Evolutionary conservation across 2,888 invertebrate species (phyloP).

Genomic region (Polylopha cassiicola): DNA sequence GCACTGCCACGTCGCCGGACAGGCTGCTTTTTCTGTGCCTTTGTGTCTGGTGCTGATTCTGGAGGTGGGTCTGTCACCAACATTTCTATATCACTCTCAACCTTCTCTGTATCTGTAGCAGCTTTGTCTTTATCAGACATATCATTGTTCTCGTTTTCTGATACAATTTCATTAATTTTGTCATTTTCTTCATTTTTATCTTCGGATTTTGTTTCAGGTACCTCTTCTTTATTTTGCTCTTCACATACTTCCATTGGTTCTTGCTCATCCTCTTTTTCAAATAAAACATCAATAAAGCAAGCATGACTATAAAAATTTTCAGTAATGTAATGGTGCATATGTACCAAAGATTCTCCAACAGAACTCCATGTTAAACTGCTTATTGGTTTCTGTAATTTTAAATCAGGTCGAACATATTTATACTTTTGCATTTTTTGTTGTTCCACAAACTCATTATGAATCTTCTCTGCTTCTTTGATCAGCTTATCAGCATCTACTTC

Average conservation of each 20-base stretch:
- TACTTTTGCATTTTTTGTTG: slow-evolving; percentile 71
- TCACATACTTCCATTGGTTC: slow-evolving; percentile 57
- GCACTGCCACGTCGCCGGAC: slow-evolving; percentile 84
- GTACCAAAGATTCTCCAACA: slow-evolving; percentile 80
- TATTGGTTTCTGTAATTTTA: slow-evolving; percentile 78
- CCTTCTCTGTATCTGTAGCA: slow-evolving; percentile 54
- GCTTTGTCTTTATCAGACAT: slow-evolving; percentile 63
- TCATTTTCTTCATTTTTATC: slow-evolving; percentile 39
- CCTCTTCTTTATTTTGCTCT: slow-evolving; percentile 44
- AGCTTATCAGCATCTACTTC: slow-evolving; percentile 72
- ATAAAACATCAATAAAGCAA: slow-evolving; percentile 56
- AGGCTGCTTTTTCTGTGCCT: slow-evolving; percentile 66
- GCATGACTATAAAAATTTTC: slow-evolving; percentile 79
- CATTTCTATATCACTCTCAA: slow-evolving; percentile 56
- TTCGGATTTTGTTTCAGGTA: slow-evolving; percentile 42
- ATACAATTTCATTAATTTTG: slow-evolving; percentile 46
- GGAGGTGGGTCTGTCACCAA: slow-evolving; percentile 35
- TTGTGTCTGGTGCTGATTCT: slow-evolving; percentile 48
- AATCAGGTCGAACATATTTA: slow-evolving; percentile 71
- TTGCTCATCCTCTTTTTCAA: slow-evolving; percentile 45
- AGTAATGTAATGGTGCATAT: slow-evolving; percentile 80
- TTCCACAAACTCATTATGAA: slow-evolving; percentile 74
- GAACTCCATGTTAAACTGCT: slow-evolving; percentile 80
- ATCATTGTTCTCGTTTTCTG: slow-evolving; percentile 62
- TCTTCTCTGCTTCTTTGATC: slow-evolving; percentile 76